A percentile compares a stretch with the other conserved stretches of the same genome.
Conservation (phyloP, 2,113 vertebrate genomes). For the Microcebus ravelobensis region DNA sequence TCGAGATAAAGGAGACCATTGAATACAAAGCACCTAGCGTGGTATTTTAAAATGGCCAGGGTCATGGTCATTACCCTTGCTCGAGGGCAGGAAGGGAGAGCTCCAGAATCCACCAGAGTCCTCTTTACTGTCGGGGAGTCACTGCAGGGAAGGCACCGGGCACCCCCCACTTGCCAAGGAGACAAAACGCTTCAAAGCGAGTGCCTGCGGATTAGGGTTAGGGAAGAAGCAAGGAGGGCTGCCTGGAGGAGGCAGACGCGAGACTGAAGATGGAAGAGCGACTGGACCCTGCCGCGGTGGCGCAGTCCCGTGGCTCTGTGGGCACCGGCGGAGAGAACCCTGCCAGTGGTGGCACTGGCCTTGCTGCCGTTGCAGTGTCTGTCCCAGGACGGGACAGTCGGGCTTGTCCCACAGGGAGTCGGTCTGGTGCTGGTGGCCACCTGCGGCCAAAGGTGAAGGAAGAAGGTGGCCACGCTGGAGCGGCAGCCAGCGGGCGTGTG, state of each 20-base stretch:
- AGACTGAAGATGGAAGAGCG: not conserved
- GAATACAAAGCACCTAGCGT: fast-evolving
- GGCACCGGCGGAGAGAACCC: fast-evolving
- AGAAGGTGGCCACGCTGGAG: fast-evolving
- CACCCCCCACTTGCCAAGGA: not conserved
- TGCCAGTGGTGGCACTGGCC: fast-evolving
- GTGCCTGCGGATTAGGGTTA: not conserved
- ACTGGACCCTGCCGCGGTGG: fast-evolving
- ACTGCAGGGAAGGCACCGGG: not conserved
- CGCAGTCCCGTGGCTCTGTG: fast-evolving
- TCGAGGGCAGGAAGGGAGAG: no score
- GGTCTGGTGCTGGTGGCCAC: not conserved
- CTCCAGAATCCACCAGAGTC: fast-evolving
- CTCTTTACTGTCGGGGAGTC: fast-evolving
- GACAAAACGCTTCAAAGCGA: not conserved
- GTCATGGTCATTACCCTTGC: not conserved
- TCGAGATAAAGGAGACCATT: not conserved
- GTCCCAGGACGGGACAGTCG: not conserved
- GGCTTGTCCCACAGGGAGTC: fast-evolving
- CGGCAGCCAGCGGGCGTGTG: fast-evolving
- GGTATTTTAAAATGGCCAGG: no score
- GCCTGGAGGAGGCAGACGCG: not conserved
- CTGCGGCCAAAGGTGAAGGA: not conserved
- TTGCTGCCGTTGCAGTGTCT: fast-evolving
- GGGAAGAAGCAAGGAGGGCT: not conserved